phyloP scores from a whole-genome alignment of 2,113 vertebrate species.

The Benitochromis conjunctus region DNA sequence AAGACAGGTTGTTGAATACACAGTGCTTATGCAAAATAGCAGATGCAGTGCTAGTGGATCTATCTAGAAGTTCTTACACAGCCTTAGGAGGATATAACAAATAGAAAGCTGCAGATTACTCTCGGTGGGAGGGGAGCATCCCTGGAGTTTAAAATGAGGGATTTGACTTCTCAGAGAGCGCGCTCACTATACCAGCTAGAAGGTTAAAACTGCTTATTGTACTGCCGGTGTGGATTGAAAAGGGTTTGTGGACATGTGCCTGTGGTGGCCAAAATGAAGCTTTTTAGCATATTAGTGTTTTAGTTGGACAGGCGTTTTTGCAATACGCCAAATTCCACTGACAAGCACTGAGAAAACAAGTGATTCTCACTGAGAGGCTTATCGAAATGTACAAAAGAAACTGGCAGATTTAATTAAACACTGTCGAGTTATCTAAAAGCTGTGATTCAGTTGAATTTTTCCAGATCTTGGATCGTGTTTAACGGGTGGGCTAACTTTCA shows the following conservation, averaged over 20 bases:
- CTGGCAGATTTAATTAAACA: not conserved
- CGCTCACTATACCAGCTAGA: conserved; percentile 19
- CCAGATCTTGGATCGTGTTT: not conserved
- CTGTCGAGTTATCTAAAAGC: not conserved
- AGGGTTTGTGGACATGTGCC: not conserved
- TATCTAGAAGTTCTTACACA: conserved; percentile 38
- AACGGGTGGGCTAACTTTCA: not conserved
- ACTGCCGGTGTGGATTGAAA: not conserved
- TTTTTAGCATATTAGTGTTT: not conserved
- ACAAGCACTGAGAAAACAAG: not conserved
- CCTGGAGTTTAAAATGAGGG: conserved; percentile 48
- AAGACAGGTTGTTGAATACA: conserved; percentile 39
- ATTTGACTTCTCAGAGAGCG: conserved; percentile 27
- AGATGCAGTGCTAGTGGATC: conserved; percentile 33
- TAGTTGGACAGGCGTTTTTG: not conserved
- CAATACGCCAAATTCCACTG: not conserved
- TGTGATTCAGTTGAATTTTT: not conserved
- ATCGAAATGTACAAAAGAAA: not conserved
- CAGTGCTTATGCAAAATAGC: conserved; percentile 55
- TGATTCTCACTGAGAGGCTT: not conserved
- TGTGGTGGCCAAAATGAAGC: not conserved
- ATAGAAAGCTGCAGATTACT: conserved; percentile 62
- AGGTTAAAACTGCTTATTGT: conserved; percentile 27
- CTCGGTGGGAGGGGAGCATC: conserved; percentile 33
- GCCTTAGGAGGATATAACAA: conserved; percentile 55